Base-by-base conservation (phyloP, 2,888 invertebrate genomes). In the Cantharis lateralis region DNA sequence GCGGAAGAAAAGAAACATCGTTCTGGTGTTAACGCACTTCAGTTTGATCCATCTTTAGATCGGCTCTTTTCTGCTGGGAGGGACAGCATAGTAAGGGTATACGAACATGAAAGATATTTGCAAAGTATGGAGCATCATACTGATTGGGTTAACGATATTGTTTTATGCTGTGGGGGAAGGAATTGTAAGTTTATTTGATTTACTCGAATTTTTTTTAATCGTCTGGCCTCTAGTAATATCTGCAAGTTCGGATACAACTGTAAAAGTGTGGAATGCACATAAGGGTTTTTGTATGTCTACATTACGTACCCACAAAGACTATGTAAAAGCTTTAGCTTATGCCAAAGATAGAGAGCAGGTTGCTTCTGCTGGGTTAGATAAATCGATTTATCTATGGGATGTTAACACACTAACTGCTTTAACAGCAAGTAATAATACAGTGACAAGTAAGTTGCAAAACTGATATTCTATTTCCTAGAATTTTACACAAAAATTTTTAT, bases 241-340 rank as follows among this genome's bases (percentile, higher is more conserved):
- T 79, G 99, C 99, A 5, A 99, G 99, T 85, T 98, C 98, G 80
- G 99, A 99, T 88, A 98, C 99, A 16, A 99, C 99, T 64, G 98
- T 99, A 0, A 99, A 99, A 89, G 98, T 99, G 78, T 99, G 99
- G 99, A 99, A 99, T 89, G 98, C 99, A 15, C 97, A 98, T 82
- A 99, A 98, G 90, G 98, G 99, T 10, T 98, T 98, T 87, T 99
- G 99, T 87, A 98, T 99, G 98, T 99, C 98, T 0, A 99, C 99
- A 2, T 90, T 99, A 81, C 91, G 99, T 78, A 99, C 98, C 68
- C 99, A 99, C 88, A 97, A 98, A 88, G 99, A 99, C 87, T 99
- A 99, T 89, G 99, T 99, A 10, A 96, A 98, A 87, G 97, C 98
- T 16, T 88, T 99, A 84, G 99, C 99, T 0, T 99, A 99, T 88